Percentiles rank a stretch among this genome's conserved stretches.
Conservation (phyloP, 92 coral and sea anemone species). For the Pocillopora grandis region DNA sequence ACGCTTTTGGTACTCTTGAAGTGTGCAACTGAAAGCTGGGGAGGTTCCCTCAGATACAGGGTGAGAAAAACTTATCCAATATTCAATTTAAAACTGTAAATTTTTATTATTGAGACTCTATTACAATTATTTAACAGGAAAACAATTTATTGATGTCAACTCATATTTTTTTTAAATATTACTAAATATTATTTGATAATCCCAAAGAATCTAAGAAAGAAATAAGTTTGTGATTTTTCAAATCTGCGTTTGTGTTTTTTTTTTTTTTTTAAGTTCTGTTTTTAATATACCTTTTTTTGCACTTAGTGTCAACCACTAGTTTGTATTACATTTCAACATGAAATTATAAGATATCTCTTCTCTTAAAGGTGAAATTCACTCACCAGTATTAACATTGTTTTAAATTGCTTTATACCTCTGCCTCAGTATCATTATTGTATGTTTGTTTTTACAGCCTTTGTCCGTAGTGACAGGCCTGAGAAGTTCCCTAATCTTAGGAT, state of each 20-base stretch:
- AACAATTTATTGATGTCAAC: too few species aligned
- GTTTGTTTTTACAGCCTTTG: constrained; percentile 77
- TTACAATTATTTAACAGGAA: too few species aligned
- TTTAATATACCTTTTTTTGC: too few species aligned
- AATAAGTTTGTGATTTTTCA: too few species aligned
- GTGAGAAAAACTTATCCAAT: constrained; percentile 36
- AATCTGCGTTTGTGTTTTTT: too few species aligned
- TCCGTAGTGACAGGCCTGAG: constrained; percentile 93
- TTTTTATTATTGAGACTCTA: neutral
- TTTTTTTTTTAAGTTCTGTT: too few species aligned
- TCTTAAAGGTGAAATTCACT: neutral
- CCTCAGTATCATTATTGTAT: neutral
- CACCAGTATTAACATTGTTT: too few species aligned
- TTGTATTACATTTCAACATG: too few species aligned
- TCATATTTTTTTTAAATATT: neutral
- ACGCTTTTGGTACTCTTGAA: constrained; percentile 90
- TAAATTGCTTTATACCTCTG: too few species aligned
- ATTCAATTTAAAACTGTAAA: neutral
- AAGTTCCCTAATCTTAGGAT: constrained; percentile 91
- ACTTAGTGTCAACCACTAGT: too few species aligned
- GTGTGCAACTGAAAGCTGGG: constrained; percentile 99
- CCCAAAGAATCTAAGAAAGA: too few species aligned
- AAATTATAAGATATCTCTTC: neutral
- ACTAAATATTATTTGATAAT: neutral
- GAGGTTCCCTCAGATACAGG: constrained; percentile 99